Base-by-base conservation (phyloP, 2,113 vertebrate species). In the Lepus europaeus region DNA sequence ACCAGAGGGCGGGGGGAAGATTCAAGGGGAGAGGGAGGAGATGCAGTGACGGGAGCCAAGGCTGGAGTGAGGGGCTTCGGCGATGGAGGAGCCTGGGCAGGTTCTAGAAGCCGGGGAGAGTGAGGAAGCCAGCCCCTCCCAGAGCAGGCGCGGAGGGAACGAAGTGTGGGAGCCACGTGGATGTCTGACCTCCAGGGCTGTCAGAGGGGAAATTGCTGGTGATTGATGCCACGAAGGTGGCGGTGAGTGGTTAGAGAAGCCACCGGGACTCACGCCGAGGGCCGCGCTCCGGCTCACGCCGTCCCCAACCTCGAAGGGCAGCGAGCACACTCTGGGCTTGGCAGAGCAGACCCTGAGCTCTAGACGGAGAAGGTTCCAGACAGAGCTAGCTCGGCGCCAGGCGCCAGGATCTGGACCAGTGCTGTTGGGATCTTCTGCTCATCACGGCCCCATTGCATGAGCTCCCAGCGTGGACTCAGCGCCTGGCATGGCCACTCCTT, bases 1-100 rank as follows among this genome's bases (percentile, higher is more conserved):
- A 9, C 22, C 12, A 56, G 45, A n/a, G 5, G 16, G 17, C n/a
- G 25, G 23, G 25, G 22, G 5, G 73, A 66, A 9, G 61, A 11
- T 45, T 78, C 39, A 66, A 13, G 22, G 39, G 14, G 5, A 27
- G 31, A 74, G 53, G 45, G 25, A 88, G 22, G 6, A 74, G 29
- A n/a, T 8, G 29, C 27, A 23, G 20, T 8, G 9, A 33, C n/a
- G 22, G 74, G 29, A 17, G 14, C 36, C n/a, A 36, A 33, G 16
- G 12, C 17, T 39, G 56, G 9, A 74, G 19, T 1, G 4, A 59
- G 1, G 36, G 0, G 6, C 19, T 56, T 68, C 53, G n/a, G 19
- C 36, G 61, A 5, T 22, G n/a, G 16, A 68, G 17, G 10, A 68
- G 49, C 16, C 1, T 9, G 5, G 5, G 25, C 23, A 53, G 49